Evolutionary conservation across 2,113 vertebrate species (phyloP), one percentile per base, ranked within the genome.

Genomic region (Vidua chalybeata): DNA sequence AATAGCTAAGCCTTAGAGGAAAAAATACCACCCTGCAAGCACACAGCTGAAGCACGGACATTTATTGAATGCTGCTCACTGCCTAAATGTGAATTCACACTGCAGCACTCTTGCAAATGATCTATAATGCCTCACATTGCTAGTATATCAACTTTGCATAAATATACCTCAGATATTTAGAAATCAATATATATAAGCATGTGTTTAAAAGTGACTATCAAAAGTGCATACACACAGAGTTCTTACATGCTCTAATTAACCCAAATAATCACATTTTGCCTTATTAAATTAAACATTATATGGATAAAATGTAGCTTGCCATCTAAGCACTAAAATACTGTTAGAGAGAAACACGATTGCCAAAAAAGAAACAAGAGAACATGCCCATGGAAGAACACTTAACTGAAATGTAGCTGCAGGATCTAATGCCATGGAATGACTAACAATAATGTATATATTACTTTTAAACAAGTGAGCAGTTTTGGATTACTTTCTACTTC

Each of bases 181-280:
- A 93, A 94, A 96, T 93, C 84, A 81, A 79, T 87, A 96, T 48
- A 84, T 84, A 90, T 46, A 94, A 94, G 83, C 85, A 79, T 26
- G 7, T 49, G 28, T 85, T 97, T 97, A 90, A 92, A 96, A 91
- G 92, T 91, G 84, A 94, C 33, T 94, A 85, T 64, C 79, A 80
- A 81, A 97, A 96, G 69, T 77, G 69, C 93, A 78, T 96, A 94
- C 54, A 73, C 13, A 58, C 33, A 39, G 66, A 79, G 73, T 87
- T 97, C 80, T 90, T 93, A 84, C 73, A 88, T 48, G 68, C 87
- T 82, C 81, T 86, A 96, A 95, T 97, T 97, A 97, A 97, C 90
- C 96, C 63, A 93, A 95, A 94, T 94, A 96, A 96, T 94, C 91
- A 74, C 62, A 84, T 92, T 93, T 90, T 95, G 22, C 71, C 80